These are phyloP conservation scores for Polyploca ridens DNA, from an alignment of 2,888 invertebrate genomes.

Conservation along the genomic window DNA sequence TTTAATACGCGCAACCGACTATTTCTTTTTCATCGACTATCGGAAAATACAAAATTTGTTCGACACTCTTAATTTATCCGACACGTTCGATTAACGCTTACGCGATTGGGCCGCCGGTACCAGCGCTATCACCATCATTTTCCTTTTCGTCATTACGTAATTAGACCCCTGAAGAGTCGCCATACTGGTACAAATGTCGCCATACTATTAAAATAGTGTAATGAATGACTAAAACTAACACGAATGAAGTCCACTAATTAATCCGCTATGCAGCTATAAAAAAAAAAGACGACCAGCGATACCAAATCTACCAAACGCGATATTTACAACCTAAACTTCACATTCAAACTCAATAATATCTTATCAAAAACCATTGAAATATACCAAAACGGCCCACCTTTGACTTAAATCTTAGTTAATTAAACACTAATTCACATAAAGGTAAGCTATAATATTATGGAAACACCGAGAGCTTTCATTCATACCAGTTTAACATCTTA, in stretches of 20 bases:
- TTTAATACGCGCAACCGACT: no score
- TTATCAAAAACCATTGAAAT: constrained; percentile 2
- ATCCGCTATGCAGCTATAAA: not conserved
- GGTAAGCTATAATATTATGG: not conserved
- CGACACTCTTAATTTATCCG: no score
- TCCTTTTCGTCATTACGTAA: no score
- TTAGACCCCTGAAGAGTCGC: no score
- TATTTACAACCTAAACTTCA: constrained; percentile 1
- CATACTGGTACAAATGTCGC: no score
- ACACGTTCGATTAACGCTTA: no score
- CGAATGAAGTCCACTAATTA: not conserved
- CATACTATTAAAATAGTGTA: no score
- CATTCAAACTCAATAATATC: not conserved
- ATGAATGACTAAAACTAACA: not conserved
- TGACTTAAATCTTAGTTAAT: not conserved
- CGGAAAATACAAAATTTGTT: no score
- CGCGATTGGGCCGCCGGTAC: no score
- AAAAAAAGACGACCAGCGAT: not conserved
- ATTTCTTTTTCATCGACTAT: no score
- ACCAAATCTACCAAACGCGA: not conserved
- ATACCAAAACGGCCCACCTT: not conserved
- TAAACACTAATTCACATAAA: constrained; percentile 4
- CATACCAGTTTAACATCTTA: not conserved
- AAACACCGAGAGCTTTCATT: not conserved
- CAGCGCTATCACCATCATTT: no score